Evolutionary conservation across 2,888 invertebrate species (phyloP), one percentile per base, ranked within the genome.

Genomic region (Cantharis rufa): DNA sequence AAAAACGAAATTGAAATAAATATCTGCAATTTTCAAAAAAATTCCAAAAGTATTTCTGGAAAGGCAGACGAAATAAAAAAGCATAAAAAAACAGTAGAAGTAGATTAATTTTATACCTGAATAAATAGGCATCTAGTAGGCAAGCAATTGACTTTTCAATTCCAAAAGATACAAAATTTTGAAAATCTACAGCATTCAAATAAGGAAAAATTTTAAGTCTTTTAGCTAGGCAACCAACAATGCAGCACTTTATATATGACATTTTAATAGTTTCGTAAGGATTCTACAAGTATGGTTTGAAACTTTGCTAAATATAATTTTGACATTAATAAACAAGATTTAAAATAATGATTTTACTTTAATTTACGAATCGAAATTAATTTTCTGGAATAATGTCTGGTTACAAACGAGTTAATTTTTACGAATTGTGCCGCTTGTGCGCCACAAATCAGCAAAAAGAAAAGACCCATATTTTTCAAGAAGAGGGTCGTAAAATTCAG

Each of bases 371-470:
- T 48, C n/a, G 48, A n/a, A 48, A 48, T 18, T 15, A 18, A 48
- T n/a, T 69, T 32, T 61, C 21, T 27, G 15, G 18, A 64, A 77
- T 62, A 84, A 93, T 93, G 92, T 90, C 92, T 81, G 93, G 92
- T 84, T 92, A 93, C 86, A 91, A 92, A 83, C 91, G 92, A 83
- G 93, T 93, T 62, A 93, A 92, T 87, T 93, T 92, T 86, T 92
- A 92, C 86, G 93, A 93, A 88, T 87, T 93, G 82, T 93, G 93
- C 85, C 90, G 93, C 82, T 88, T 93, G 79, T 93, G 93, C 86
- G 93, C 93, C 11, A 92, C 92, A 16, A 91, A 91, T 80, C 92
- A 91, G 83, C 91, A 92, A 83, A 91, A 91, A 76, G 90, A 90
- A 81, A 93, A 92, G 87, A 90, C 92, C 80, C 91, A 93, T 85